Base-by-base conservation (phyloP, 1,140 invertebrate genomes). In the Neuroterus valhalla region DNA sequence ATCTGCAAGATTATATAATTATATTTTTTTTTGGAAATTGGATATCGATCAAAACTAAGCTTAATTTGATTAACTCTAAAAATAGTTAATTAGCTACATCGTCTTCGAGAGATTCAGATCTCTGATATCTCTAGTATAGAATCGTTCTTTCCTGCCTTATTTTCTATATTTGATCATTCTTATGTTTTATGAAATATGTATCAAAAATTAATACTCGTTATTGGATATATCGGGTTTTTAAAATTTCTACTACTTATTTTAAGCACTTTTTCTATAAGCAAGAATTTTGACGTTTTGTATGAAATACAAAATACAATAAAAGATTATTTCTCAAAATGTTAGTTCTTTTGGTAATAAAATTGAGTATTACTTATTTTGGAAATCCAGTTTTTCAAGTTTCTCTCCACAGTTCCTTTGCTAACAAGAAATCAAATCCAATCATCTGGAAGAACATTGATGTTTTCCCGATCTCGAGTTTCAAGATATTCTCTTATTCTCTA, bases 301-400 rank as follows among this genome's bases (percentile, higher is more conserved):
- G 23, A 8, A 21, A 52, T 52, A 26, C 17, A 23, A 52, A 52
- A 52, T 26, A 38, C 31, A 10, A 31, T n/a, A n/a, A n/a, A n/a
- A n/a, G n/a, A n/a, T 55, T 26, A 26, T 38, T 62, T n/a, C 23
- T 26, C 31, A 3, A 62, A 62, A 6, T 62, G 55, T 62, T 62
- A 21, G 21, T 50, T 55, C n/a, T 62, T 62, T 62, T 62, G 31
- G 26, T 15, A 62, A 62, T 62, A 62, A 62, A 62, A 62, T 31
- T 62, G 26, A 62, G 31, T 62, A 31, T 26, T 26, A 26, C 52
- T 2, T 21, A 62, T 62, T 62, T 62, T 62, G 23, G 55, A 62
- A 62, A 48, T n/a, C 17, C n/a, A 6, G 26, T 11, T 23, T 23
- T 31, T 15, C 2, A 2, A 8, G 48, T 50, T 50, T 50, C 10